Percentiles rank a stretch among this genome's conserved stretches.
Evolutionary conservation across 2,113 vertebrate genomes (phyloP).

Genomic region (Propithecus coquereli): DNA sequence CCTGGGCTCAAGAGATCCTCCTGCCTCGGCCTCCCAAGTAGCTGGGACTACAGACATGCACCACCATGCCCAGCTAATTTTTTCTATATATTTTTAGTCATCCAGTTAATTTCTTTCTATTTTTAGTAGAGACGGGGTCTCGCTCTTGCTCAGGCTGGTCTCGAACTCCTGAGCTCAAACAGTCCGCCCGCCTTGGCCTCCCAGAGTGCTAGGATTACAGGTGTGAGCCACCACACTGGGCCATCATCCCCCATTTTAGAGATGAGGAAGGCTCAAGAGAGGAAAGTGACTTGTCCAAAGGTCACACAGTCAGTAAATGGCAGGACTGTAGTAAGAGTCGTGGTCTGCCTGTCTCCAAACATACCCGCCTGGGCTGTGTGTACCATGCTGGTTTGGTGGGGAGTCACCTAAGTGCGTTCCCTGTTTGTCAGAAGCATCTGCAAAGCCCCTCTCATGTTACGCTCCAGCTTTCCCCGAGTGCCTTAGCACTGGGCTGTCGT

Average conservation of each 20-base stretch:
- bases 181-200: too few species aligned
- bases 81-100: too few species aligned
- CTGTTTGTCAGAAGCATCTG: background rate
- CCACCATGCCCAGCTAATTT: background rate
- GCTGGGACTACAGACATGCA: background rate
- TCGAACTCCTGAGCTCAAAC: too few species aligned
- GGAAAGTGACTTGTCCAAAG: background rate
- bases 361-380: background rate
- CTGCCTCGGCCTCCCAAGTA: background rate
- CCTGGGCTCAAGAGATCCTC: background rate
- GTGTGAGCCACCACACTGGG: too few species aligned
- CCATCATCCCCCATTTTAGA: background rate
- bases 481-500: slow-evolving; percentile 9
- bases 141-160: too few species aligned
- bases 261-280: background rate
- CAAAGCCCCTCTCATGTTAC: background rate
- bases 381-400: background rate
- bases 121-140: too few species aligned
- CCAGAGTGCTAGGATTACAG: too few species aligned
- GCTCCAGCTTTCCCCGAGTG: background rate
- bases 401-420: background rate
- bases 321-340: background rate
- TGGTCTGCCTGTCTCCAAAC: background rate
- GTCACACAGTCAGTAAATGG: background rate
- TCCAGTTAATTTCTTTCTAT: too few species aligned